phyloP scores from a whole-genome alignment of 2,797 vertebrate species.

The Gadopsis marmoratus region DNA sequence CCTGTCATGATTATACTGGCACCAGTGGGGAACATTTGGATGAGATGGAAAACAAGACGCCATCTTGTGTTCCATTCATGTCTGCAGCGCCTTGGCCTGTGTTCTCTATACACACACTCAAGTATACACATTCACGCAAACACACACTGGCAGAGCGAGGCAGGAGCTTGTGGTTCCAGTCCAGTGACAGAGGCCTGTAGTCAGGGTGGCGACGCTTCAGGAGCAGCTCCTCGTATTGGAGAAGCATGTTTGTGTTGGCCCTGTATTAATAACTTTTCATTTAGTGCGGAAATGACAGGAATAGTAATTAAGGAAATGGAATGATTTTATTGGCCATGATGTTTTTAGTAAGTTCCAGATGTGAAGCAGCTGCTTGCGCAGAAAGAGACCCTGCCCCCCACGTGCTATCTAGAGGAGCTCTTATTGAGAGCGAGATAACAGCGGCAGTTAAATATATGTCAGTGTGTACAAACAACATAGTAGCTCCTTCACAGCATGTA shows the following conservation, averaged over 20 bases:
- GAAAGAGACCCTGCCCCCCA: constrained; percentile 73
- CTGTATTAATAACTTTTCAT: constrained; percentile 88
- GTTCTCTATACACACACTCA: constrained; percentile 26
- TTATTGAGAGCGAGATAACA: constrained; percentile 76
- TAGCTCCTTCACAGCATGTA: constrained; percentile 58
- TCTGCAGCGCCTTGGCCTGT: constrained; percentile 59
- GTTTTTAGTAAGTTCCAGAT: constrained; percentile 92
- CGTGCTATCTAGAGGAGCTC: constrained; percentile 71
- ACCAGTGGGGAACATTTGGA: constrained; percentile 63
- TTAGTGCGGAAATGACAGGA: constrained; percentile 91
- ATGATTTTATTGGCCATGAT: constrained; percentile 89
- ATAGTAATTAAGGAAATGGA: constrained; percentile 92
- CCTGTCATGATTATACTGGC: constrained; percentile 68
- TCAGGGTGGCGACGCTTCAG: constrained; percentile 77
- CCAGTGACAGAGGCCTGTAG: constrained; percentile 79
- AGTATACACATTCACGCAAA: constrained; percentile 43
- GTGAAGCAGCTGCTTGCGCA: constrained; percentile 87
- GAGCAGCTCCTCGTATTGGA: constrained; percentile 74
- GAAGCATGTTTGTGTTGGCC: constrained; percentile 83
- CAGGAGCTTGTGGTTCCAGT: constrained; percentile 78
- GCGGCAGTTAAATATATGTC: constrained; percentile 54
- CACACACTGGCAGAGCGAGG: constrained; percentile 53
- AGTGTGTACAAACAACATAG: constrained; percentile 48
- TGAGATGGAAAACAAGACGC: constrained; percentile 74
- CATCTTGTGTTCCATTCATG: constrained; percentile 76